Percentiles rank a stretch among this genome's conserved stretches.
phyloP scores from a whole-genome alignment of 2,797 vertebrate genomes.

The Astyanax mexicanus region DNA sequence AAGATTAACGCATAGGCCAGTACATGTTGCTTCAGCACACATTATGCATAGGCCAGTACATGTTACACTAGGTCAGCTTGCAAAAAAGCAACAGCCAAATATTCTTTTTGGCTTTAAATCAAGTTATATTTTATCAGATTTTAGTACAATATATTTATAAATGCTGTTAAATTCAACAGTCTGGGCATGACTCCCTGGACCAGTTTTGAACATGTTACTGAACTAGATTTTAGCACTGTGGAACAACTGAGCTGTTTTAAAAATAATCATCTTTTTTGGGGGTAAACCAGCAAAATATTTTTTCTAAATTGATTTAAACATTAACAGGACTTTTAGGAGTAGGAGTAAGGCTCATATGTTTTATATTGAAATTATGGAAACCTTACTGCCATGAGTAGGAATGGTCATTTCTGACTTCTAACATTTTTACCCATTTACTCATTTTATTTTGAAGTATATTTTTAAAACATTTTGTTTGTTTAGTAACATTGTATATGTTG shows the following conservation, averaged over 20 bases:
- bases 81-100: neutral
- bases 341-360: neutral
- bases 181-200: neutral
- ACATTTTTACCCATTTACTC: neutral
- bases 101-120: neutral
- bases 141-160: constrained; percentile 22
- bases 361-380: neutral
- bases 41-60: neutral
- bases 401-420: too few species aligned
- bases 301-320: neutral
- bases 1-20: constrained; percentile 78
- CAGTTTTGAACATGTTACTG: neutral
- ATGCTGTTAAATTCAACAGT: neutral
- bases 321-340: neutral
- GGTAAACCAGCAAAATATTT: neutral
- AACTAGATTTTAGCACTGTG: neutral
- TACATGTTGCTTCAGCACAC: neutral
- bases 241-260: too few species aligned
- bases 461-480: neutral
- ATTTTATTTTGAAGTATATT: neutral
- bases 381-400: too few species aligned
- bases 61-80: neutral
- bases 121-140: constrained; percentile 9
- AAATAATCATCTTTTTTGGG: neutral
- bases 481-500: neutral